Evolutionary conservation across 2,797 vertebrate genomes (phyloP).

Genomic region (Novumbra hubbsi): DNA sequence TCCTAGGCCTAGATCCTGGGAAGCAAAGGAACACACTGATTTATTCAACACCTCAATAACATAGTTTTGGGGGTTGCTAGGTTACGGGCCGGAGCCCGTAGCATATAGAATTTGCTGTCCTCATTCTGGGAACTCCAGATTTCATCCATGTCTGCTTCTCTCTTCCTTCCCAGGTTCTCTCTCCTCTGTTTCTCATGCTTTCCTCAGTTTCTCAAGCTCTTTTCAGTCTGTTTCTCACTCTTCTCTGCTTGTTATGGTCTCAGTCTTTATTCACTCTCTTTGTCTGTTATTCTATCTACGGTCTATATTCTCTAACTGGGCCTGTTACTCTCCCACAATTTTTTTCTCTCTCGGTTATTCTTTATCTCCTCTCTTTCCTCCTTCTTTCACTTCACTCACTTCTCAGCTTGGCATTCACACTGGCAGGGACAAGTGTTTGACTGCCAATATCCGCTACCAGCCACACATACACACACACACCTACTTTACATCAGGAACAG

Average conservation of each 20-base stretch:
- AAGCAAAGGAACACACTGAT: slow-evolving; percentile 43
- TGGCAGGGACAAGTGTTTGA: slow-evolving; percentile 30
- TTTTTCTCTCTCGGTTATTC: not conserved
- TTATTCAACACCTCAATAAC: slow-evolving; percentile 55
- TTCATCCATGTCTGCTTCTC: not conserved
- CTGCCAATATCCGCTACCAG: slow-evolving; percentile 16
- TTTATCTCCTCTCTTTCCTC: not conserved
- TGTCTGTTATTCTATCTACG: not conserved
- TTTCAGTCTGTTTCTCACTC: slow-evolving; percentile 3
- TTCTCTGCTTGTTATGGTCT: not conserved
- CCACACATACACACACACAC: not conserved
- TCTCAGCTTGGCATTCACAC: slow-evolving; percentile 19
- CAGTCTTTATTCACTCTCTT: not conserved
- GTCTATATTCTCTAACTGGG: too few species aligned
- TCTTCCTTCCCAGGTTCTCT: not conserved
- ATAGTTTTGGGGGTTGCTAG: slow-evolving; percentile 65
- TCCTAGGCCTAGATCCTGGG: not conserved
- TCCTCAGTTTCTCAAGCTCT: not conserved
- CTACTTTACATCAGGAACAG: not conserved
- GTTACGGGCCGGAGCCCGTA: slow-evolving; percentile 56
- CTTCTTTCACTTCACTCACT: slow-evolving; percentile 17
- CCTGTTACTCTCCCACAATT: not conserved
- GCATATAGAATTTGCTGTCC: slow-evolving; percentile 26
- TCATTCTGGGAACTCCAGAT: not conserved
- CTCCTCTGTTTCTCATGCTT: not conserved